These are phyloP conservation scores for Sphaerophoria taeniata DNA, from an alignment of 2,888 invertebrate genomes.

Conservation along the genomic window DNA sequence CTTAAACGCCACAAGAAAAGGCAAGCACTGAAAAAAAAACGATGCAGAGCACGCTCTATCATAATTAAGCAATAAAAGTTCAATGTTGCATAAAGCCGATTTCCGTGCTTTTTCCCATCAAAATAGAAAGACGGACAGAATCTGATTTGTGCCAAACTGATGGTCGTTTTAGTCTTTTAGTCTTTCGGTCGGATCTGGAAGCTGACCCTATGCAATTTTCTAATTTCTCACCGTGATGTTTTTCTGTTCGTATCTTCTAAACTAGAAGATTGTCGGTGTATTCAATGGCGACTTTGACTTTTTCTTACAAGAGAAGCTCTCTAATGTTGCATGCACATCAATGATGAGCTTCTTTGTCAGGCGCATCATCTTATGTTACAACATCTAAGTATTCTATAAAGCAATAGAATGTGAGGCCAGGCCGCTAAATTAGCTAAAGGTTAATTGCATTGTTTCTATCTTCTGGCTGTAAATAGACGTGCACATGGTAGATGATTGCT, in stretches of 20 bases:
- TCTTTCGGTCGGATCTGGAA: conserved; percentile 48
- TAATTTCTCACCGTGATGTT: conserved; percentile 63
- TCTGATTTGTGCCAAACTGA: background rate
- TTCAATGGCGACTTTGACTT: background rate
- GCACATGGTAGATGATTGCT: conserved; percentile 26
- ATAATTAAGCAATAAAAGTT: conserved; percentile 71
- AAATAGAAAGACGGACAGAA: conserved; percentile 7
- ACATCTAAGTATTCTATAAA: conserved; percentile 2
- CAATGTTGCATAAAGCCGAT: conserved; percentile 69
- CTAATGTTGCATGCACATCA: conserved; percentile 39
- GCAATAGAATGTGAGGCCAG: conserved; percentile 41
- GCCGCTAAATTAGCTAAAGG: conserved; percentile 72
- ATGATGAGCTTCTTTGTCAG: conserved; percentile 14
- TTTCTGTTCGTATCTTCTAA: background rate
- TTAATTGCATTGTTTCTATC: conserved; percentile 72
- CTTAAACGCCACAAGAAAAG: background rate
- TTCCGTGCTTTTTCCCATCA: conserved; percentile 49
- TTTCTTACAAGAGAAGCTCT: conserved; percentile 15
- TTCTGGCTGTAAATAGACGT: conserved; percentile 8
- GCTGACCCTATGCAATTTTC: conserved; percentile 68
- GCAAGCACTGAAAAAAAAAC: conserved; percentile 4
- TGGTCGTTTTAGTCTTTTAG: too few relatives aligned
- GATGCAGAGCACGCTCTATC: conserved; percentile 39
- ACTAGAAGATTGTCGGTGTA: conserved; percentile 18
- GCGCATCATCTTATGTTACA: conserved; percentile 58